Base-by-base conservation (phyloP, 2,888 invertebrate genomes). In the Neocrepidodera transversa region DNA sequence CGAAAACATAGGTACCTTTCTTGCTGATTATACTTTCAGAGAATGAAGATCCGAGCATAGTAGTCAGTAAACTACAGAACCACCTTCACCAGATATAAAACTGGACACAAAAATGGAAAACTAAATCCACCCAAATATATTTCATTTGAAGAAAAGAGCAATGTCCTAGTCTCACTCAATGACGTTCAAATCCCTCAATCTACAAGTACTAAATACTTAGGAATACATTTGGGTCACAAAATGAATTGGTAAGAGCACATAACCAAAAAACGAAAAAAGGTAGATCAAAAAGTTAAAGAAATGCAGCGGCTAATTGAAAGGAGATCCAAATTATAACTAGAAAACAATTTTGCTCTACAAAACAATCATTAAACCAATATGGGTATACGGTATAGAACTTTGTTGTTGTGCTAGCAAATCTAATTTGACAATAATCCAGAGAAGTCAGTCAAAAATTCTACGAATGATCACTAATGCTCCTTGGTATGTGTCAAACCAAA, bases 51-150 rank as follows among this genome's bases (percentile, higher is more conserved):
- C 38, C 14, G 14, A 38, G 13, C 38, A 13, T 1, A 38, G 38
- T 8, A 38, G 38, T 14, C 14, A 14, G 38, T 38, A 38, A 38
- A 5, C 23, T 23, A 23, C 23, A 23, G 23, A 6, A 6, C 6
- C 23, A 23, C 6, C 23, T 23, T 23, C 38, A 14, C 38, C 38
- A 14, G 14, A 38, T 14, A 38, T 13, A 38, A 38, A 38, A 38
- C 38, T 14, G 38, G 38, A 14, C 38, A 38, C 38, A 14, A 8
- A 38, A 38, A 38, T 38, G 14, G 38, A 38, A 38, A 38, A 38
- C 14, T 5, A 14, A 38, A 38, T 13, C 13, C 7, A 38, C 7
- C 13, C 4, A 38, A 38, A 38, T 11, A 13, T 13, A 38, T 13
- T 38, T 6, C 38, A 38, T 14, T 13, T 13, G 3, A 38, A 14